Conservation (phyloP, 2,888 invertebrate species). For the Acheta domesticus region DNA sequence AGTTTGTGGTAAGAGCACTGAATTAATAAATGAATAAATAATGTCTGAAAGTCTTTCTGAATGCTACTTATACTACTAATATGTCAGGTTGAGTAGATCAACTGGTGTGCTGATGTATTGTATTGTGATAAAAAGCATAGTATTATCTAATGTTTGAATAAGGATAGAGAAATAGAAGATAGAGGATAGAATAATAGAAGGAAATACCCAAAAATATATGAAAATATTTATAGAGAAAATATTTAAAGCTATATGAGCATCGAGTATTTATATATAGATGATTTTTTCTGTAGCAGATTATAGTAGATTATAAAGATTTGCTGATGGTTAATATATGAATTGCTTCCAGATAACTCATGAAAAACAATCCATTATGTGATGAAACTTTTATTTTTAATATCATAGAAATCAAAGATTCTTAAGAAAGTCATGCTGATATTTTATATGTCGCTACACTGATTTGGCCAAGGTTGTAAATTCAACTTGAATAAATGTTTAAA, state of each 20-base stretch:
- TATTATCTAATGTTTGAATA: background rate
- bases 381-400: background rate
- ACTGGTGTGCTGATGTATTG: no score
- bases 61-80: no score
- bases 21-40: no score
- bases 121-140: background rate
- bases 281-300: background rate
- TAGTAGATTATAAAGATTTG: background rate
- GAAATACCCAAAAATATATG: slow-evolving; percentile 18
- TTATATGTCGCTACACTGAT: slow-evolving; percentile 2
- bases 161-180: background rate
- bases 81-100: no score
- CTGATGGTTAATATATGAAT: background rate
- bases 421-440: background rate
- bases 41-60: no score
- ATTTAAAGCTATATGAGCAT: slow-evolving; percentile 18
- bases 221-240: slow-evolving; percentile 10
- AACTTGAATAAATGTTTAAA: background rate
- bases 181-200: background rate
- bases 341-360: background rate
- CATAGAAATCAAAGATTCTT: slow-evolving; percentile 8
- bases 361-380: slow-evolving; percentile 18
- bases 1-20: no score
- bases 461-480: background rate
- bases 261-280: background rate